phyloP scores from a whole-genome alignment of 1,140 invertebrate species.

The Pristionchus pacificus region DNA sequence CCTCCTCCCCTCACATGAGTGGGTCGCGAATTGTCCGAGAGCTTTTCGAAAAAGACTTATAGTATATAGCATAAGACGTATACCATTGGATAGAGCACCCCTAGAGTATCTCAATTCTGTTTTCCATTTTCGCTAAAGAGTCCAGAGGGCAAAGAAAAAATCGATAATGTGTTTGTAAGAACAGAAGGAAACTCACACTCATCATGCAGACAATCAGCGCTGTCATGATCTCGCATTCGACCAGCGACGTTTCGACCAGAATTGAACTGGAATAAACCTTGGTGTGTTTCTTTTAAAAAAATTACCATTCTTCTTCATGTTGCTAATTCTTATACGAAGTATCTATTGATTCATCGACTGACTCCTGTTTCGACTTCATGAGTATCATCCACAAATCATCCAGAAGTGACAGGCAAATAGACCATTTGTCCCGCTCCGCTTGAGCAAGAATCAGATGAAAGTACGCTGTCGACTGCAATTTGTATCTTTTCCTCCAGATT shows the following conservation, averaged over 20 bases:
- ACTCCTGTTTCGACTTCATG: conserved; percentile 26
- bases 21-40: too few species aligned
- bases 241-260: conserved; percentile 13
- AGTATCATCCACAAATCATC: conserved; percentile 25
- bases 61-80: too few species aligned
- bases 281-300: neutral
- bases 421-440: neutral
- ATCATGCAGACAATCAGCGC: conserved; percentile 9
- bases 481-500: too few species aligned
- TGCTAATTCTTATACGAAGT: neutral
- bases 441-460: neutral
- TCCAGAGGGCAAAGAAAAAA: too few species aligned
- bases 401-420: conserved; percentile 5
- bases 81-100: too few species aligned
- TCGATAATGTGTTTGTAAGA: too few species aligned
- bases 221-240: conserved; percentile 22
- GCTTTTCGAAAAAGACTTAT: too few species aligned
- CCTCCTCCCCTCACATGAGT: too few species aligned
- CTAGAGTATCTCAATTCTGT: too few species aligned
- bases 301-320: neutral
- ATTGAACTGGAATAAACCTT: conserved; percentile 19
- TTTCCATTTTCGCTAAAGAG: too few species aligned
- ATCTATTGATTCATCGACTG: neutral
- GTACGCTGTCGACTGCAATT: neutral
- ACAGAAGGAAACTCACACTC: conserved; percentile 8